These are phyloP conservation scores for Lamprotornis superbus DNA, from an alignment of 2,113 vertebrate species.

Conservation along the genomic window DNA sequence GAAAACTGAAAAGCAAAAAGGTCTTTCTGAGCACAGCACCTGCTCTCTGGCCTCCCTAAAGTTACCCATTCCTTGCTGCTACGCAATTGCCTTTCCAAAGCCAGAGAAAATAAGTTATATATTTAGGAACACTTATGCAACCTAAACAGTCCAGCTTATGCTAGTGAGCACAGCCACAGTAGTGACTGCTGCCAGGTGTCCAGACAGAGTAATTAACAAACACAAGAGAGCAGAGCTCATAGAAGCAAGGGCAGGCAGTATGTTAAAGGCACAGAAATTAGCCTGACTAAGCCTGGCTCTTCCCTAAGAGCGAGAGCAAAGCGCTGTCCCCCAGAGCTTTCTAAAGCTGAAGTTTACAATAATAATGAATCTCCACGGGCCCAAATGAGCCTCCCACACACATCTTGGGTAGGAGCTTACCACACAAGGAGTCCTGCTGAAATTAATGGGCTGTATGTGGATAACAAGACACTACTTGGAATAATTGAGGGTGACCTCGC, in stretches of 20 bases:
- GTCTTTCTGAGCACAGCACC: background rate
- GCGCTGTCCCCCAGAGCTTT: background rate
- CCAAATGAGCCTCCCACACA: conserved; percentile 34
- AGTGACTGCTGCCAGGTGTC: background rate
- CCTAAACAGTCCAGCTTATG: background rate
- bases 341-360: conserved; percentile 7
- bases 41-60: background rate
- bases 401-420: background rate
- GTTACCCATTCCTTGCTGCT: background rate
- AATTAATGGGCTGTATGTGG: background rate
- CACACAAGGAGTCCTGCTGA: conserved; percentile 31
- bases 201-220: background rate
- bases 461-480: background rate
- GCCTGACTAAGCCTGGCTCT: background rate
- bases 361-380: conserved; percentile 40
- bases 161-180: background rate
- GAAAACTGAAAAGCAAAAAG: background rate
- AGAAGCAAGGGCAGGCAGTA: background rate
- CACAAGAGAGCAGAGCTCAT: background rate
- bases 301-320: background rate
- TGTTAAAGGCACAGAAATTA: background rate
- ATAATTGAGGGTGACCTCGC: background rate
- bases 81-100: background rate
- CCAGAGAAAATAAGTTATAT: background rate
- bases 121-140: background rate